phyloP scores from a whole-genome alignment of 2,113 vertebrate species.

The Montifringilla adamsi region DNA sequence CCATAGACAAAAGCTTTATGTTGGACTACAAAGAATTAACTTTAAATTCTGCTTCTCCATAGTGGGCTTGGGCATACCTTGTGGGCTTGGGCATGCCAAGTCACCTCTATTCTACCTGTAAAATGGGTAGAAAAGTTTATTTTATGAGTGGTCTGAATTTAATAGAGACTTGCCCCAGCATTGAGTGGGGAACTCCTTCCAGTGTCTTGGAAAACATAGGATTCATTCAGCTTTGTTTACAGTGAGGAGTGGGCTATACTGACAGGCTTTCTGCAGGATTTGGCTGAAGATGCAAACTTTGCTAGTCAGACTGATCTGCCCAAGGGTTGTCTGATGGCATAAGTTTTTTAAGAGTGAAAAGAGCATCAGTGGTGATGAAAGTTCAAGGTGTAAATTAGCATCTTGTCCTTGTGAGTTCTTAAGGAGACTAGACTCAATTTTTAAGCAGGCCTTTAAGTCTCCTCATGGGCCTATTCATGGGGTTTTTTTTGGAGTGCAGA shows the following conservation, averaged over 20 bases:
- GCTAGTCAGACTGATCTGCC: background rate
- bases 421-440: background rate
- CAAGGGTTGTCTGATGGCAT: background rate
- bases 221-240: background rate
- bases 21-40: background rate
- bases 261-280: background rate
- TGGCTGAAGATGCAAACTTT: background rate
- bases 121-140: background rate
- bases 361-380: background rate
- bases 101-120: background rate
- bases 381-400: background rate
- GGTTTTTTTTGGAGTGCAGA: background rate
- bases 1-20: background rate
- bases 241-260: background rate
- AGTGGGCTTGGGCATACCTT: background rate
- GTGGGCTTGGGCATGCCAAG: background rate
- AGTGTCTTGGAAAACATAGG: rapidly evolving
- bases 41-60: background rate
- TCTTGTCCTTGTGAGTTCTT: background rate
- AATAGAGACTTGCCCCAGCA: background rate
- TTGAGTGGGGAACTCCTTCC: background rate
- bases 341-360: background rate
- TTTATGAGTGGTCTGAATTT: background rate
- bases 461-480: background rate
- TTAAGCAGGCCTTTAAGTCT: background rate